Evolutionary conservation across 1,140 invertebrate species (phyloP), one percentile per base, ranked within the genome.

Genomic region (Goniozus legneri): DNA sequence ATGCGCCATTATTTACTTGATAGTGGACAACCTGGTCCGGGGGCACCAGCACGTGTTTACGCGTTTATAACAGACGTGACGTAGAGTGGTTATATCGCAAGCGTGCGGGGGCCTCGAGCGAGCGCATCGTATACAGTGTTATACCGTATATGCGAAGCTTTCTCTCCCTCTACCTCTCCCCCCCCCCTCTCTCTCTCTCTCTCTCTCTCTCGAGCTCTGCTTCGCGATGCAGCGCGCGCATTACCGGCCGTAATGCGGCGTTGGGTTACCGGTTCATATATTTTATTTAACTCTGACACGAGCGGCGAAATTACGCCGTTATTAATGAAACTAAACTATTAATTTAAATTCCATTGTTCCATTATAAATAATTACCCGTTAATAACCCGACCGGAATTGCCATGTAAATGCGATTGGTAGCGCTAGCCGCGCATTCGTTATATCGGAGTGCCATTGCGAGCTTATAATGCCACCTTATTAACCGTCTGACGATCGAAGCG

Each of bases 251-350:
- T 71, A 71, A 69, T 69, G 67, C 64, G 60, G 62, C 62, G 62
- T 61, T 56, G 60, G 60, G 65, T 57, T 65, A 48, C 49, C 60
- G 59, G 57, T 69, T 61, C 67, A 67, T 74, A 69, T 68, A 75
- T 74, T 74, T 75, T 75, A 73, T 73, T 74, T 73, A 74, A 64
- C 62, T 61, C 60, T 67, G 67, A 69, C 71, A 56, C 49, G 60
- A 51, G 47, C 51, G 59, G 43, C 57, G 61, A 71, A 71, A 74
- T 74, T 69, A 67, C 64, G 51, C 60, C 55, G 66, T 75, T 71
- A 74, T 76, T 71, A 73, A 76, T 71, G 71, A 72, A 69, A 74
- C 70, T 72, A 71, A 76, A 75, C 72, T 76, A 76, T 76, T 76
- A 73, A 75, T 76, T 73, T 67, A 71, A 73, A 73, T 71, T 71